phyloP scores from a whole-genome alignment of 1,140 invertebrate genomes.

The Heliconius congener region DNA sequence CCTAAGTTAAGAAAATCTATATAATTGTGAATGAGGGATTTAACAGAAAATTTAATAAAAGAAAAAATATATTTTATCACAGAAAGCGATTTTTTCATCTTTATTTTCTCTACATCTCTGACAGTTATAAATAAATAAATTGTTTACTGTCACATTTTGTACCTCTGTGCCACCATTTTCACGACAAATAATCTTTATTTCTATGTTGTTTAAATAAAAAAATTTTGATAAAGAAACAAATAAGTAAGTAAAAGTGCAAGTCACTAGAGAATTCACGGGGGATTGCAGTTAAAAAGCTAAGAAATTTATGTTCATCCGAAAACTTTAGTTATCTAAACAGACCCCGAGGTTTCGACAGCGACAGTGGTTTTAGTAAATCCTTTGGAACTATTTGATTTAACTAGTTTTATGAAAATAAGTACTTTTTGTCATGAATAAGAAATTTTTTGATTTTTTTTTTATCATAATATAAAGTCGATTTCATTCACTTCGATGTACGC shows the following conservation, averaged over 20 bases:
- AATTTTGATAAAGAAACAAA: background rate
- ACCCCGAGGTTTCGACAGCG: background rate
- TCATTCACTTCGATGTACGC: too few relatives aligned
- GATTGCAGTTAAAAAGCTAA: constrained; percentile 10
- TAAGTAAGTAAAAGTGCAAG: constrained; percentile 17
- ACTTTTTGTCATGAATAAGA: too few relatives aligned
- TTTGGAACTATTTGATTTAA: background rate
- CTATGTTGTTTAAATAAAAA: constrained; percentile 10
- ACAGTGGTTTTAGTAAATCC: constrained; percentile 3
- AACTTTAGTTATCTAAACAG: constrained; percentile 11
- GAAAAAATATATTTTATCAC: too few relatives aligned
- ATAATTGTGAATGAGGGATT: too few relatives aligned
- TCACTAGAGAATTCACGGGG: background rate
- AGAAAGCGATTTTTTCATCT: too few relatives aligned
- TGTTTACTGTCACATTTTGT: background rate
- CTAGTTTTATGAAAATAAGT: background rate
- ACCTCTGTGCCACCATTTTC: too few relatives aligned
- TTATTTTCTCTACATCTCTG: too few relatives aligned
- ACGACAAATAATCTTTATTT: background rate
- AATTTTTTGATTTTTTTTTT: too few relatives aligned
- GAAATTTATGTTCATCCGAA: background rate
- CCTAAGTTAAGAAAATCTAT: too few relatives aligned
- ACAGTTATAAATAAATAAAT: too few relatives aligned
- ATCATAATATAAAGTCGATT: too few relatives aligned
- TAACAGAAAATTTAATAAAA: too few relatives aligned